Evolutionary conservation across 2,113 vertebrate species (phyloP), one percentile per base, ranked within the genome.

Genomic region (Alethe castanea): DNA sequence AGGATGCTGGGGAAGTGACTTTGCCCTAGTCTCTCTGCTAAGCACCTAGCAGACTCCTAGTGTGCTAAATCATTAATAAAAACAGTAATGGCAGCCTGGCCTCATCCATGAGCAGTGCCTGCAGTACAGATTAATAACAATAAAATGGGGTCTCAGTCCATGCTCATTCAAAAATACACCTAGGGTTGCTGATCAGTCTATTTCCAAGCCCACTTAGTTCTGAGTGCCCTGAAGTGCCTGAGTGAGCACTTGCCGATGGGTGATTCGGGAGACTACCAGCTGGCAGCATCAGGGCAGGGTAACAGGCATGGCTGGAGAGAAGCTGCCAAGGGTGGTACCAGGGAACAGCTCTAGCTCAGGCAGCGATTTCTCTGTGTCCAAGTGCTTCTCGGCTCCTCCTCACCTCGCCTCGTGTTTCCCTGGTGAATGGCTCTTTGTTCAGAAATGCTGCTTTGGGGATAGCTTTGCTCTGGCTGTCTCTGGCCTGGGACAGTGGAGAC

Each of bases 1-100:
- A 87, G 91, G 88, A 71, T 12, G 0, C 70, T 52, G 86, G 87
- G 77, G 87, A 89, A 92, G 40, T 5, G 35, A 82, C 81, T 69
- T 81, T 89, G 50, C 36, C 91, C 65, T 59, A 85, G 50, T 81
- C 80, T 76, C 93, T 73, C 87, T 88, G 83, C 86, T 88, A 70
- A 93, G 85, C 84, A 91, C 82, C 92, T 61, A 84, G 59, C 52
- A 92, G 54, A 23, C 53, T 70, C 28, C 50, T 54, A 45, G 73
- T 1, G 14, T 54, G 71, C 74, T 79, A 85, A 91, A 93, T 92
- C 74, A 56, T 80, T 44, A 74, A 48, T 62, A 92, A 69, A 76
- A 89, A 38, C 71, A 72, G 72, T 10, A 89, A 69, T 16, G 36
- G 54, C 57, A 66, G 28, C 26, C 86, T 77, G 52, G 47, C 73